Percentiles rank a stretch among this genome's conserved stretches.
These are phyloP conservation scores for Biston stratarius DNA, from an alignment of 2,888 invertebrate genomes.

Conservation along the genomic window DNA sequence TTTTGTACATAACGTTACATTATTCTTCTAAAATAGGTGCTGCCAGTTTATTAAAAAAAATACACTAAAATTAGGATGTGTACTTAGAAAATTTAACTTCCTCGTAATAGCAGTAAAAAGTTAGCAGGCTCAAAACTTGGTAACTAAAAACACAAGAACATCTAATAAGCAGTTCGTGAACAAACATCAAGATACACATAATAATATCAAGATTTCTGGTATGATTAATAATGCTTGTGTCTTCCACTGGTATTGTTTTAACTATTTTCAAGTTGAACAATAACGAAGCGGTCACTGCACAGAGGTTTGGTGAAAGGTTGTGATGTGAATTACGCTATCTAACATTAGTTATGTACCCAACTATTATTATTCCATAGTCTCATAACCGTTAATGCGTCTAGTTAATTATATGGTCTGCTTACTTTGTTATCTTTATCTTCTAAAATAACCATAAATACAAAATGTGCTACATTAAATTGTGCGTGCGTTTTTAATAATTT, in stretches of 20 bases:
- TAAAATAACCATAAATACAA: not conserved
- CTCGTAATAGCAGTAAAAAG: not conserved
- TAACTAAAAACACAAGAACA: too few relatives aligned
- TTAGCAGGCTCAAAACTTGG: not conserved
- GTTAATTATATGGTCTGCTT: constrained; percentile 39
- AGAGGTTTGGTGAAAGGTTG: constrained; percentile 40
- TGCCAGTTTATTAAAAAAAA: too few relatives aligned
- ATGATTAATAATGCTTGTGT: constrained; percentile 16
- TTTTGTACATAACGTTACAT: too few relatives aligned
- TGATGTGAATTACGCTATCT: constrained; percentile 29
- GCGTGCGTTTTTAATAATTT: too few relatives aligned
- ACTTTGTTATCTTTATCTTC: constrained; percentile 26
- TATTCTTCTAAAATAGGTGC: too few relatives aligned
- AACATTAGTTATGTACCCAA: constrained; percentile 18
- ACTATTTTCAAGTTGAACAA: constrained; percentile 26
- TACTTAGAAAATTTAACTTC: too few relatives aligned
- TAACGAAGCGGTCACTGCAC: constrained; percentile 25
- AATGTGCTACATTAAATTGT: not conserved
- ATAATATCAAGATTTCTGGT: constrained; percentile 11
- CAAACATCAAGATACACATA: constrained; percentile 15
- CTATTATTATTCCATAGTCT: constrained; percentile 21
- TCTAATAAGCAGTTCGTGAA: constrained; percentile 15
- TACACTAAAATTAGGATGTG: too few relatives aligned
- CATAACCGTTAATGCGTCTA: constrained; percentile 27
- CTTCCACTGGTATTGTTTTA: constrained; percentile 26